Percentiles rank a stretch among this genome's conserved stretches.
Evolutionary conservation across 2,797 vertebrate species (phyloP).

Genomic region (Synanceia verrucosa): DNA sequence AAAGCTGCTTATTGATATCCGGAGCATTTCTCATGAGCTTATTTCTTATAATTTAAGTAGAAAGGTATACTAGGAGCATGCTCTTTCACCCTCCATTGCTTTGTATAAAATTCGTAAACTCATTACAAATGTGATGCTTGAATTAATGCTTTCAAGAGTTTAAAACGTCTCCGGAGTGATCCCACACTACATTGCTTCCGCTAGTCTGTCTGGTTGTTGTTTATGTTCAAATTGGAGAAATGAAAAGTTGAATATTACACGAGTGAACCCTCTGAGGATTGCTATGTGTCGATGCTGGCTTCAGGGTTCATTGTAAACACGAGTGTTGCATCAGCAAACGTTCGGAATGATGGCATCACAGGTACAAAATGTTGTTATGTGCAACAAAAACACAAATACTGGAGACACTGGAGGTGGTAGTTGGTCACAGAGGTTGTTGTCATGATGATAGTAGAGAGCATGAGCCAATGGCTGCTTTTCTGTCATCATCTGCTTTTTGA

Average conservation of each 20-base stretch:
- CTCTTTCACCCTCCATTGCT: slow-evolving; percentile 34
- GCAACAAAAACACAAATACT: slow-evolving; percentile 53
- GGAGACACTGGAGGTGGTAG: slow-evolving; percentile 47
- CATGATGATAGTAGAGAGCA: slow-evolving; percentile 49
- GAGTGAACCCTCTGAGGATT: slow-evolving; percentile 50
- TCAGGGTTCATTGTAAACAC: slow-evolving; percentile 72
- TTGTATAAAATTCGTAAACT: slow-evolving; percentile 31
- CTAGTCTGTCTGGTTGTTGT: slow-evolving; percentile 50
- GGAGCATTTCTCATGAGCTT: slow-evolving; percentile 15
- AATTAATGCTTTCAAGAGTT: slow-evolving; percentile 56
- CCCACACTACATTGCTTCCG: slow-evolving; percentile 24
- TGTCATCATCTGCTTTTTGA: slow-evolving; percentile 63
- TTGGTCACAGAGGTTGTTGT: slow-evolving; percentile 67
- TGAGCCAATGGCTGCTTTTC: slow-evolving; percentile 64
- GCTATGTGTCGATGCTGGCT: slow-evolving; percentile 58
- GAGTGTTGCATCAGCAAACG: slow-evolving; percentile 69
- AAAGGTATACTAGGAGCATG: slow-evolving; percentile 8
- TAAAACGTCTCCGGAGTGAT: slow-evolving; percentile 49
- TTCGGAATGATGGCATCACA: slow-evolving; percentile 75
- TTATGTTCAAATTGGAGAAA: slow-evolving; percentile 49
- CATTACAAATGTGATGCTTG: slow-evolving; percentile 56
- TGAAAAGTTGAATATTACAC: slow-evolving; percentile 36
- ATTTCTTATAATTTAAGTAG: slow-evolving; percentile 30
- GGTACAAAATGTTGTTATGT: slow-evolving; percentile 65
- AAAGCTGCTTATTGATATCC: slow-evolving; percentile 24